These are phyloP conservation scores for Artibeus jamaicensis DNA, from an alignment of 2,797 vertebrate genomes.

Conservation along the genomic window DNA sequence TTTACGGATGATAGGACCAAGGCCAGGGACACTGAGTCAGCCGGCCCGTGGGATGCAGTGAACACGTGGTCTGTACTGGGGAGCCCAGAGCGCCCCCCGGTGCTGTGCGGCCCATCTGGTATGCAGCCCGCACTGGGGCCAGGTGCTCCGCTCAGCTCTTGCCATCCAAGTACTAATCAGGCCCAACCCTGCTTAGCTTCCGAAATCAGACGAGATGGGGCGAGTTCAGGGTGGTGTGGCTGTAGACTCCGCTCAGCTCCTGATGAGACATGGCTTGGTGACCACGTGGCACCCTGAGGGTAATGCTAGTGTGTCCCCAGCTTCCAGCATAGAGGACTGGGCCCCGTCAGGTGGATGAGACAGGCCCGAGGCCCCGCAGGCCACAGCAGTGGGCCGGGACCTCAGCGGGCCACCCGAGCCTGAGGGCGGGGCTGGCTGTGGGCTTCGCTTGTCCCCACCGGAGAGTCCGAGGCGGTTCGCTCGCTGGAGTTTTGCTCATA, in stretches of 20 bases:
- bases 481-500: neutral
- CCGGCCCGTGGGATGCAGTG: neutral
- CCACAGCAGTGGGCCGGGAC: fast-evolving
- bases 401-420: fast-evolving
- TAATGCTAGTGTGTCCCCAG: fast-evolving
- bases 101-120: fast-evolving
- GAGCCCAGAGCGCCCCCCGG: neutral
- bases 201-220: too few relatives aligned
- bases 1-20: neutral
- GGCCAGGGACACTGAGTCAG: neutral
- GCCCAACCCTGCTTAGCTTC: too few relatives aligned
- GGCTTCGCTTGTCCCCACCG: fast-evolving
- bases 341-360: neutral
- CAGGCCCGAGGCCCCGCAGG: neutral
- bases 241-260: too few relatives aligned
- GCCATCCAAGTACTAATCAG: too few relatives aligned
- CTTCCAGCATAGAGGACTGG: neutral
- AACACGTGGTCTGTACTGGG: neutral
- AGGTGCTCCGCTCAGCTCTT: fast-evolving
- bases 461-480: neutral
- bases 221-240: too few relatives aligned
- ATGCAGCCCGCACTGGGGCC: fast-evolving
- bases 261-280: neutral
- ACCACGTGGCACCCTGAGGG: neutral
- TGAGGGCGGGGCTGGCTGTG: fast-evolving